A percentile compares a stretch with the other conserved stretches of the same genome.
Evolutionary conservation across 2,888 invertebrate genomes (phyloP).

Genomic region (Cabera pusaria): DNA sequence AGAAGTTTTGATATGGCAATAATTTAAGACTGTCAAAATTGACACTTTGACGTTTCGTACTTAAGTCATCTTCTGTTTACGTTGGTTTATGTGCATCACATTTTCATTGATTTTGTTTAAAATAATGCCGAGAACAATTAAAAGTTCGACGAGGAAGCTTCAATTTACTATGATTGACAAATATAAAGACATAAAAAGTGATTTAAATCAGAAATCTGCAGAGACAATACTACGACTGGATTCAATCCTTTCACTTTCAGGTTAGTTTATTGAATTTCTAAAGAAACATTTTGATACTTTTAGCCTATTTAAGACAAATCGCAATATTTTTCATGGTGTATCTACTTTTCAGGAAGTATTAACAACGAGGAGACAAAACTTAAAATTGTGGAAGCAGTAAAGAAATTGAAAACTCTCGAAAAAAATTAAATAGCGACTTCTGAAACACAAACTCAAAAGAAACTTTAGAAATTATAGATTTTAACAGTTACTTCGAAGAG

Average conservation of each 20-base stretch:
- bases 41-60: slow-evolving; percentile 13
- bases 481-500: slow-evolving; percentile 12
- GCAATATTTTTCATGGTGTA: slow-evolving; percentile 14
- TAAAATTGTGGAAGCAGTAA: slow-evolving; percentile 17
- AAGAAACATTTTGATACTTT: slow-evolving; percentile 15
- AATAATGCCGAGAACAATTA: slow-evolving; percentile 20
- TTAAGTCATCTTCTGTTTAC: slow-evolving; percentile 9
- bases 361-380: slow-evolving; percentile 14
- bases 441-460: slow-evolving; percentile 16
- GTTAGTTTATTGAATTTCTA: slow-evolving; percentile 16
- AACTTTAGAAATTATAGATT: slow-evolving; percentile 10
- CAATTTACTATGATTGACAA: slow-evolving; percentile 15
- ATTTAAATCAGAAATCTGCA: slow-evolving; percentile 16
- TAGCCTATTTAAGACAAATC: slow-evolving; percentile 11
- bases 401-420: slow-evolving; percentile 19
- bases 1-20: no score
- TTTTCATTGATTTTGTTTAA: slow-evolving; percentile 12
- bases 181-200: slow-evolving; percentile 16
- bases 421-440: slow-evolving; percentile 11
- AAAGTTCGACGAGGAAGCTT: slow-evolving; percentile 17
- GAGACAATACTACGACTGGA: slow-evolving; percentile 14
- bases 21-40: slow-evolving; percentile 17
- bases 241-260: slow-evolving; percentile 15
- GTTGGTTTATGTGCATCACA: slow-evolving; percentile 10
- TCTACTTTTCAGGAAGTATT: slow-evolving; percentile 14